These are phyloP conservation scores for Hymenochirus boettgeri DNA, from an alignment of 2,113 vertebrate genomes.

Conservation along the genomic window DNA sequence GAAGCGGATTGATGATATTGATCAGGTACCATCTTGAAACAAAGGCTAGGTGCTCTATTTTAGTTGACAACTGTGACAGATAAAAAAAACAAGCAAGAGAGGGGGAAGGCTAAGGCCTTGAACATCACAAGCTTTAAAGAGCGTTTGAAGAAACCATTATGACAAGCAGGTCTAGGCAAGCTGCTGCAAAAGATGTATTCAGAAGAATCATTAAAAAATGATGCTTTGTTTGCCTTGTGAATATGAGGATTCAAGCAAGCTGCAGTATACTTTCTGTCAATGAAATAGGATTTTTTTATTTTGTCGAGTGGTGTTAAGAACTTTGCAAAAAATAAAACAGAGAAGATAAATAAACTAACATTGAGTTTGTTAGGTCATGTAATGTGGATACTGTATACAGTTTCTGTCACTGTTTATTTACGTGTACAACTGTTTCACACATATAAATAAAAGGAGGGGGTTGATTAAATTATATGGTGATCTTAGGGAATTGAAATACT, in stretches of 20 bases:
- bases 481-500: too few relatives aligned
- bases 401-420: conserved; percentile 19
- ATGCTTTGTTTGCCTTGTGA: conserved; percentile 96
- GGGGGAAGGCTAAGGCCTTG: conserved; percentile 86
- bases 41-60: conserved; percentile 86
- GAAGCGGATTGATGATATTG: conserved; percentile 95
- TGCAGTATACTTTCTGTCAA: conserved; percentile 65
- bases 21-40: conserved; percentile 96
- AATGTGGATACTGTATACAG: conserved; percentile 4
- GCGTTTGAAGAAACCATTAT: conserved; percentile 91
- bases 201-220: conserved; percentile 93
- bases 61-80: conserved; percentile 95
- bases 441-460: background rate
- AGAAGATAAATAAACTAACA: conserved; percentile 25
- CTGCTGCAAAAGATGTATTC: conserved; percentile 82
- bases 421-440: background rate
- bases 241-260: conserved; percentile 72
- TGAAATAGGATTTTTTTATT: conserved; percentile 58
- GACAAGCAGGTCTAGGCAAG: conserved; percentile 84
- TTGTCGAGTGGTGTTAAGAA: background rate
- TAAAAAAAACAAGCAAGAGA: conserved; percentile 78
- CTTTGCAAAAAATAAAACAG: too few relatives aligned
- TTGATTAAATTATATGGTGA: too few relatives aligned
- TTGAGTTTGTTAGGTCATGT: conserved; percentile 35
- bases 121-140: conserved; percentile 88